Conservation (phyloP, 2,888 invertebrate species). For the Timandra comae region DNA sequence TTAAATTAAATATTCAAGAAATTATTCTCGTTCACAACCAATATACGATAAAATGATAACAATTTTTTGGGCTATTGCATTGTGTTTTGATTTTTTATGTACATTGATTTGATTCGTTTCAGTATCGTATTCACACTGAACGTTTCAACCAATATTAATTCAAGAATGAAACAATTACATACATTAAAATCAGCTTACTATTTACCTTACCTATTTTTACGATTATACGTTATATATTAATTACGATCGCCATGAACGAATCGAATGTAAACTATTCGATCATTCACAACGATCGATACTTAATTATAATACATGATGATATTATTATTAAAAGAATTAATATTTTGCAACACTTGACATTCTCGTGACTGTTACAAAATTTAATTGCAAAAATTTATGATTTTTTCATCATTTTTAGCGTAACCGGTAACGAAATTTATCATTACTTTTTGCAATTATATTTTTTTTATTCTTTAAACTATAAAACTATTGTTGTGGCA, state of each 20-base stretch:
- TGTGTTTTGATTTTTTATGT: slow-evolving; percentile 54
- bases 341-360: slow-evolving; percentile 77
- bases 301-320: slow-evolving; percentile 71
- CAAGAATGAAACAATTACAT: slow-evolving; percentile 72
- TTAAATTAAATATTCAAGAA: slow-evolving; percentile 35
- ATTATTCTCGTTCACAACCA: slow-evolving; percentile 37
- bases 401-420: slow-evolving; percentile 20
- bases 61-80: slow-evolving; percentile 75
- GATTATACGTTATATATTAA: slow-evolving; percentile 50
- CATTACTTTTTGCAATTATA: slow-evolving; percentile 12
- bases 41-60: slow-evolving; percentile 57
- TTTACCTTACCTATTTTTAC: slow-evolving; percentile 66
- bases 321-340: slow-evolving; percentile 71
- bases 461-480: slow-evolving; percentile 42
- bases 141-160: slow-evolving; percentile 58
- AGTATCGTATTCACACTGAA: too few relatives aligned
- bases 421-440: slow-evolving; percentile 14
- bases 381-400: slow-evolving; percentile 39
- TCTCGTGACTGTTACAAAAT: slow-evolving; percentile 28
- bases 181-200: slow-evolving; percentile 73
- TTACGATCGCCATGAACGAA: slow-evolving; percentile 42
- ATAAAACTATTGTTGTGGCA: slow-evolving; percentile 67
- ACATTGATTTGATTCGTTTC: slow-evolving; percentile 54
- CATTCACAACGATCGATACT: slow-evolving; percentile 48
- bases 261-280: slow-evolving; percentile 13